Conservation (phyloP, 1,140 invertebrate species). For the Lordiphosa mommai region DNA sequence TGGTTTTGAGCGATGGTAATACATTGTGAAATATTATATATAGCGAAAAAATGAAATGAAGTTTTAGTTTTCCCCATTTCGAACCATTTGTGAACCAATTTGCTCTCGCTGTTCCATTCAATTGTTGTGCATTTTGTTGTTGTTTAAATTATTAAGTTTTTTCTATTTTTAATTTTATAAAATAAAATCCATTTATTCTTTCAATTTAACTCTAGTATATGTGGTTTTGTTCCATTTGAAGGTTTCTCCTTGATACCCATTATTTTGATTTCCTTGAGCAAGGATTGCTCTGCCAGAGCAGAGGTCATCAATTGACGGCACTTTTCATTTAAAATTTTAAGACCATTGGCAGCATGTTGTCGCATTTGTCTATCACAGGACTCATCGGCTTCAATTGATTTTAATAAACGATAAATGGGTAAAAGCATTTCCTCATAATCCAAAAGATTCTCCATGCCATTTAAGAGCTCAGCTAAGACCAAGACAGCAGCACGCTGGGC, state of each 20-base stretch:
- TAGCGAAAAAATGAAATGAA: no score
- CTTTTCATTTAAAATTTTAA: slow-evolving; percentile 86
- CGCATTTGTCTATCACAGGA: slow-evolving; percentile 83
- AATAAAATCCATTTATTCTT: not conserved
- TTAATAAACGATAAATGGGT: slow-evolving; percentile 85
- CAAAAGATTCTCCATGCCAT: slow-evolving; percentile 84
- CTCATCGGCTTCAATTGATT: slow-evolving; percentile 83
- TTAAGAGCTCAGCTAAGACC: slow-evolving; percentile 84
- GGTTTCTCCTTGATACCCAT: slow-evolving; percentile 54
- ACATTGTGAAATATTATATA: no score
- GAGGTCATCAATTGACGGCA: slow-evolving; percentile 83
- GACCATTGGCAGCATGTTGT: slow-evolving; percentile 85
- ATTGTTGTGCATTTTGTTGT: slow-evolving; percentile 21
- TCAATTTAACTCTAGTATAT: slow-evolving; percentile 61
- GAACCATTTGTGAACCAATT: not conserved
- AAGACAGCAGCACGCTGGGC: slow-evolving; percentile 87
- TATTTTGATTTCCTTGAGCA: slow-evolving; percentile 83
- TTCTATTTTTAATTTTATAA: slow-evolving; percentile 9
- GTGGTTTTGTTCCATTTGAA: slow-evolving; percentile 3
- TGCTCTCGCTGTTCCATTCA: not conserved
- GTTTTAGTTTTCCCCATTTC: not conserved
- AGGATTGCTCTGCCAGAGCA: slow-evolving; percentile 65
- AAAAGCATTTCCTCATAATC: slow-evolving; percentile 83
- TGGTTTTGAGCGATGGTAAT: no score
- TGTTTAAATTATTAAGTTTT: slow-evolving; percentile 2